Conservation (phyloP, 2,797 vertebrate genomes). For the Sternotherus odoratus region DNA sequence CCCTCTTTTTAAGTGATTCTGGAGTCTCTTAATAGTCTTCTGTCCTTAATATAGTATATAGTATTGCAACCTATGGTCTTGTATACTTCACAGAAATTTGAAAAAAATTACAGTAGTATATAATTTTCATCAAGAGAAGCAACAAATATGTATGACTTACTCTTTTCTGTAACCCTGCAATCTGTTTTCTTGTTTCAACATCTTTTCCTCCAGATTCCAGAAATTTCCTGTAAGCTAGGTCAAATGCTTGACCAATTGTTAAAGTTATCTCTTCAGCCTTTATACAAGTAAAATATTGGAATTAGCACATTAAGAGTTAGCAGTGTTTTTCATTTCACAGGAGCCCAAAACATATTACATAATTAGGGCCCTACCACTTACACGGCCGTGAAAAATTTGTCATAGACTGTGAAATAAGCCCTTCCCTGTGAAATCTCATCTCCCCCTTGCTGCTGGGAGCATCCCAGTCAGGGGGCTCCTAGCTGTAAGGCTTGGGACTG, state of each 20-base stretch:
- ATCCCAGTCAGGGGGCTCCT: too few relatives aligned
- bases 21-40: background rate
- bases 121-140: background rate
- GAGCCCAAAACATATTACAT: background rate
- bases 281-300: slow-evolving; percentile 63
- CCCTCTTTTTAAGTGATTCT: background rate
- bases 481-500: too few relatives aligned
- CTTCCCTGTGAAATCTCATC: too few relatives aligned
- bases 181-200: slow-evolving; percentile 98
- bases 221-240: slow-evolving; percentile 98
- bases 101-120: background rate
- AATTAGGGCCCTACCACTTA: too few relatives aligned
- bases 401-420: too few relatives aligned
- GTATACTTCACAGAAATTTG: background rate
- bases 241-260: slow-evolving; percentile 98
- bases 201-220: slow-evolving; percentile 98
- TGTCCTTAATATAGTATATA: background rate
- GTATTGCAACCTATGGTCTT: background rate
- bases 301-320: slow-evolving; percentile 17
- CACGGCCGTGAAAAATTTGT: too few relatives aligned
- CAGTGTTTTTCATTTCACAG: background rate
- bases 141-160: slow-evolving; percentile 79
- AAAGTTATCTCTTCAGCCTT: slow-evolving; percentile 98
- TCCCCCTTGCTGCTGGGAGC: too few relatives aligned
- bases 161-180: slow-evolving; percentile 94